Conservation (phyloP, 2,888 invertebrate genomes). For the Hipparchia semele region DNA sequence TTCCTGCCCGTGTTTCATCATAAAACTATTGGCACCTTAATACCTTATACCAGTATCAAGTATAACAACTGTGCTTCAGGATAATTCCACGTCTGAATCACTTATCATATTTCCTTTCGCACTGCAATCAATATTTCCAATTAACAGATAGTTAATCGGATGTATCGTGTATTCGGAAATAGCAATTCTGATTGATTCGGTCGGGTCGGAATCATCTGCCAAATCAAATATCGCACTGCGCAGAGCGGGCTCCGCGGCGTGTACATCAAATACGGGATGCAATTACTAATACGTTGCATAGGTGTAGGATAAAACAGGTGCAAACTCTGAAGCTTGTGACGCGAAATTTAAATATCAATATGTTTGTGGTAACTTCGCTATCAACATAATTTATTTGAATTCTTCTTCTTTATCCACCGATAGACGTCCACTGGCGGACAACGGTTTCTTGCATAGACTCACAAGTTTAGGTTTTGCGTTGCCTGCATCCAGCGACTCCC, state of each 20-base stretch:
- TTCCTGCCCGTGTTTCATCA: too few species aligned
- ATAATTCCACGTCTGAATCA: constrained; percentile 34
- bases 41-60: too few species aligned
- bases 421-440: too few species aligned
- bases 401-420: too few species aligned
- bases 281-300: constrained; percentile 28
- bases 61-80: background rate
- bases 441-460: too few species aligned
- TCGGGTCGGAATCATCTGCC: constrained; percentile 45
- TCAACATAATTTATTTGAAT: too few species aligned
- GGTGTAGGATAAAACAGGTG: background rate
- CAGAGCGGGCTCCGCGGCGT: constrained; percentile 41
- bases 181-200: constrained; percentile 67
- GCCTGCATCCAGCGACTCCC: too few species aligned
- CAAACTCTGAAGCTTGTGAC: background rate
- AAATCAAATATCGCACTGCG: constrained; percentile 43
- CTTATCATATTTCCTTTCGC: constrained; percentile 22
- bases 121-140: constrained; percentile 33
- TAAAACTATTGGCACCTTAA: too few species aligned
- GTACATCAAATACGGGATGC: constrained; percentile 32
- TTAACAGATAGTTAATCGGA: constrained; percentile 40
- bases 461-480: too few species aligned
- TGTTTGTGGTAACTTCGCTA: too few species aligned
- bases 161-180: constrained; percentile 64
- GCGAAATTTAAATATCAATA: background rate